Evolutionary conservation across 2,888 invertebrate species (phyloP), one percentile per base, ranked within the genome.

Genomic region (Kryphioiulus occultus): DNA sequence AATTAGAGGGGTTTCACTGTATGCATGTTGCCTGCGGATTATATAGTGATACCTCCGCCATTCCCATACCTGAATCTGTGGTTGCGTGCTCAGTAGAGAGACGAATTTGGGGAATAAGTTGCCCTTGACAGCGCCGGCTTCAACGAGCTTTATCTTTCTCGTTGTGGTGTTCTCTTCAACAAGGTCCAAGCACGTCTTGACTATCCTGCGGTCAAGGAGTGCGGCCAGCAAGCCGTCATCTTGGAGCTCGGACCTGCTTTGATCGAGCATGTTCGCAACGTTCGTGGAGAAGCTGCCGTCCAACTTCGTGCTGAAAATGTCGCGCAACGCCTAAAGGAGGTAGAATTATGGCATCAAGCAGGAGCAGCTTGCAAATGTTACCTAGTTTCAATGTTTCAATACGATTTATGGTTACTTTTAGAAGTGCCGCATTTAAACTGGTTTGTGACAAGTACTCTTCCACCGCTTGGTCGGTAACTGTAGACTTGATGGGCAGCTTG

Each of bases 151-250:
- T 22, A 98, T 92, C 91, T 95, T 96, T 4, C 95, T 91, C 15
- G 95, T 93, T 53, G 93, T 93, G 26, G 94, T 93, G 92, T 98
- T 98, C 93, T 98, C 98, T 47, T 95, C 92, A 30, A 95, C 95
- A 12, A 96, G 92, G 91, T 97, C 97, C 87, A 96, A 91, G 88
- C 91, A 91, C 4, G 92, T 90, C 88, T 92, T 91, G 30, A 93
- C 89, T 15, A 90, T 89, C 15, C 89, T 59, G 87, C 90, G 90
- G 17, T 87, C 85, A 4, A 89, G 44, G 32, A 90, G 87, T 32
- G 90, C 89, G 3, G 88, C 89, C 0, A 90, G 88, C n/a, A 91
- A 87, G 30, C 89, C 87, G 88, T 91, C 91, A 10, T 88, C 88
- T 35, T 84, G 90, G 19, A 90, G 84, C 15, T 90, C 89, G 12